Conservation (phyloP, 2,888 invertebrate genomes). For the Neoscelio sp. region DNA sequence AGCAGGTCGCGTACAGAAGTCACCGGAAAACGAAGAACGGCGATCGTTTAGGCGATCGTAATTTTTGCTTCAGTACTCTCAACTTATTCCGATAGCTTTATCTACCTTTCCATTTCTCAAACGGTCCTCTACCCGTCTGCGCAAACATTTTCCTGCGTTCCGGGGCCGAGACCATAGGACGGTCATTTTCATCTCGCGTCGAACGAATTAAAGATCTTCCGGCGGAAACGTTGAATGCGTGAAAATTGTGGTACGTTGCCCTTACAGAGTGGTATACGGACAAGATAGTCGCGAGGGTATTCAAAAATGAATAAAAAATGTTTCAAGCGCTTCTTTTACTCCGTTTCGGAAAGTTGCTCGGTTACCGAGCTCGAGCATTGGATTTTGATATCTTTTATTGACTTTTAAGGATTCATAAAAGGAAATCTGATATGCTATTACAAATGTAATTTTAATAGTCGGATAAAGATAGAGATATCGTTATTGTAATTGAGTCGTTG, state of each 20-base stretch:
- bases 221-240: too few relatives aligned
- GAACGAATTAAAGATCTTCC: neutral
- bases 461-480: too few relatives aligned
- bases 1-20: conserved; percentile 69
- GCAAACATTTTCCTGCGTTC: conserved; percentile 6
- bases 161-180: neutral
- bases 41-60: conserved; percentile 71
- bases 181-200: neutral
- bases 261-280: too few relatives aligned
- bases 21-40: conserved; percentile 51
- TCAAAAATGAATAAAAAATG: too few relatives aligned
- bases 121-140: neutral
- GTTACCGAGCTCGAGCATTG: neutral
- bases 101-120: conserved; percentile 13
- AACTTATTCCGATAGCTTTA: conserved; percentile 50
- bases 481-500: too few relatives aligned
- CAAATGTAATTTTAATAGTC: too few relatives aligned
- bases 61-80: conserved; percentile 73
- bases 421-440: too few relatives aligned
- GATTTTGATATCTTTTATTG: conserved; percentile 8
- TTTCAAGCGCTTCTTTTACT: too few relatives aligned
- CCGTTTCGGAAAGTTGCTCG: too few relatives aligned
- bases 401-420: too few relatives aligned
- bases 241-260: too few relatives aligned
- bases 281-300: conserved; percentile 1